These are phyloP conservation scores for Nowickia ferox DNA, from an alignment of 2,888 invertebrate species.

Conservation along the genomic window DNA sequence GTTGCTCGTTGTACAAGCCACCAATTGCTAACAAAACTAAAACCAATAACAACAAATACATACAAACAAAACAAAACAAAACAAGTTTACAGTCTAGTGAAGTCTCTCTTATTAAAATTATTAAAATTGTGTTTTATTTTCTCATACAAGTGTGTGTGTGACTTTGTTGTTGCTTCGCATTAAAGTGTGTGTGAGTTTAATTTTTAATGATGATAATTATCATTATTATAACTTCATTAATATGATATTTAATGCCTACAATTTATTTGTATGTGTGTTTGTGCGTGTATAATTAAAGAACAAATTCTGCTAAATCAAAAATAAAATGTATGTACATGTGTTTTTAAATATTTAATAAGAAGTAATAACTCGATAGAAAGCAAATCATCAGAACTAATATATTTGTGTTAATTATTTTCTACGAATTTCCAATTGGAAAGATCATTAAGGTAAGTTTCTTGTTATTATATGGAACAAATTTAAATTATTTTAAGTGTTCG, in stretches of 20 bases:
- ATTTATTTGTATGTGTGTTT: background rate
- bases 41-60: conserved; percentile 45
- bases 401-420: conserved; percentile 4
- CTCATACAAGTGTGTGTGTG: background rate
- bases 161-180: conserved; percentile 7
- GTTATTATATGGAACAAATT: background rate
- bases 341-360: conserved; percentile 23
- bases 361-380: background rate
- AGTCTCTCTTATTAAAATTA: conserved; percentile 35
- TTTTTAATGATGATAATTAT: conserved; percentile 12
- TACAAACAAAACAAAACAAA: conserved; percentile 21
- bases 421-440: conserved; percentile 36
- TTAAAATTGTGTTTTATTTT: conserved; percentile 12
- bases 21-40: conserved; percentile 41
- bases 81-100: conserved; percentile 25
- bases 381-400: background rate
- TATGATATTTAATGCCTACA: conserved; percentile 25
- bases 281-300: conserved; percentile 20
- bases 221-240: conserved; percentile 21
- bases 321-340: conserved; percentile 61
- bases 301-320: conserved; percentile 35
- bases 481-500: too few relatives aligned
- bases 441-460: conserved; percentile 52
- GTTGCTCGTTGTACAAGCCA: conserved; percentile 62
- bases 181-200: conserved; percentile 23